Conservation (phyloP, 2,888 invertebrate species). For the Spatulosminthurus flaviceps region DNA sequence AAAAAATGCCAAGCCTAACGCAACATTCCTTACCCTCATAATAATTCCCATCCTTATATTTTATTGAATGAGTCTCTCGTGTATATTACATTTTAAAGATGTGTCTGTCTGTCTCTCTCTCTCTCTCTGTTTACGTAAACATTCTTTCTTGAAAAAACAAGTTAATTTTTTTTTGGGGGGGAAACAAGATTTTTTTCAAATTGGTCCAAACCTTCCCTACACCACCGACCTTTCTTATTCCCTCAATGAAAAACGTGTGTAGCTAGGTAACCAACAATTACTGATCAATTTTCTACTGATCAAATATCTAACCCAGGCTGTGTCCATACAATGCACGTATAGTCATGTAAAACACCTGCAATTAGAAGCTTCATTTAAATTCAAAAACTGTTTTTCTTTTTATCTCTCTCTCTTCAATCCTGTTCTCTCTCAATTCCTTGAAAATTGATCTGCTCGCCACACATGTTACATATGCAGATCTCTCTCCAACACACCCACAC, state of each 20-base stretch:
- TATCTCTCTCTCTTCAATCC: background rate
- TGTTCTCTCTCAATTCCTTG: background rate
- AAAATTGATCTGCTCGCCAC: background rate
- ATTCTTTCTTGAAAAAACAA: background rate
- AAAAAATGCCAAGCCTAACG: slow-evolving; percentile 40
- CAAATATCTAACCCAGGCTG: background rate
- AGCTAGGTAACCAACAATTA: slow-evolving; percentile 8
- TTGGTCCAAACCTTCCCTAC: slow-evolving; percentile 2
- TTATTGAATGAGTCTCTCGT: slow-evolving; percentile 37
- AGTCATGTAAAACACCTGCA: background rate
- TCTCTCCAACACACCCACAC: background rate
- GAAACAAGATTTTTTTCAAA: background rate
- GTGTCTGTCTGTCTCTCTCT: background rate
- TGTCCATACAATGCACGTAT: background rate
- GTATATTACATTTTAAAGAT: slow-evolving; percentile 23
- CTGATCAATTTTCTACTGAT: background rate
- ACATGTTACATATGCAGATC: background rate
- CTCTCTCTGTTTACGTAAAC: background rate
- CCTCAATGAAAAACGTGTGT: background rate
- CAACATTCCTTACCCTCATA: slow-evolving; percentile 20
- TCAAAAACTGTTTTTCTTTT: background rate
- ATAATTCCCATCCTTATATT: background rate
- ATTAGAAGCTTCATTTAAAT: background rate
- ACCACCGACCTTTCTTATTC: background rate
- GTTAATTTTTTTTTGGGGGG: background rate